Evolutionary conservation across 2,888 invertebrate species (phyloP).

Genomic region (Carcina quercana): DNA sequence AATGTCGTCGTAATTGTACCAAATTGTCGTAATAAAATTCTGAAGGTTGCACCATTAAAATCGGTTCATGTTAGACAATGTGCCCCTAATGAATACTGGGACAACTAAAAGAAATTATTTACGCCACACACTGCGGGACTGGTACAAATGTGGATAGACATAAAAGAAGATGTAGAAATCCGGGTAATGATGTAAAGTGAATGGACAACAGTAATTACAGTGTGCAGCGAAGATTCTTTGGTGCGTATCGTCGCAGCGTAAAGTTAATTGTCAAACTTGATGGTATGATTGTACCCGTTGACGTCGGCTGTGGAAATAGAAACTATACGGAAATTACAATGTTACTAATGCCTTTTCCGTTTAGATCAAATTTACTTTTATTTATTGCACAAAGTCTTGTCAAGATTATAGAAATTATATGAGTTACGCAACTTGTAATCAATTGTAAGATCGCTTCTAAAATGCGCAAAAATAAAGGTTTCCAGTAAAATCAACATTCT

Average conservation of each 20-base stretch:
- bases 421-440: too few species aligned
- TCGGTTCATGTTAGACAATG: slow-evolving; percentile 51
- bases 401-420: too few species aligned
- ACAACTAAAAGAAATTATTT: slow-evolving; percentile 61
- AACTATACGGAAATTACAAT: too few species aligned
- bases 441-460: too few species aligned
- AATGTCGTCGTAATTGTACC: slow-evolving; percentile 39
- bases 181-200: slow-evolving; percentile 65
- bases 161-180: slow-evolving; percentile 64
- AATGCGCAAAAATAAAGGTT: too few species aligned
- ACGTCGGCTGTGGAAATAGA: too few species aligned
- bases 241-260: slow-evolving; percentile 53
- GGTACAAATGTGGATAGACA: slow-evolving; percentile 47
- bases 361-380: too few species aligned
- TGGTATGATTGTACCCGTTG: slow-evolving; percentile 19
- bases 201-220: slow-evolving; percentile 66
- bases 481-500: too few species aligned
- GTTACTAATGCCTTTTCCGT: too few species aligned
- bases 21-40: slow-evolving; percentile 54
- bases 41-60: slow-evolving; percentile 55
- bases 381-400: too few species aligned
- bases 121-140: slow-evolving; percentile 55
- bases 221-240: slow-evolving; percentile 42
- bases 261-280: slow-evolving; percentile 50
- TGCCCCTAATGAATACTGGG: slow-evolving; percentile 58